Evolutionary conservation across 2,797 vertebrate species (phyloP), one percentile per base, ranked within the genome.

Genomic region (Tenualosa ilisha): DNA sequence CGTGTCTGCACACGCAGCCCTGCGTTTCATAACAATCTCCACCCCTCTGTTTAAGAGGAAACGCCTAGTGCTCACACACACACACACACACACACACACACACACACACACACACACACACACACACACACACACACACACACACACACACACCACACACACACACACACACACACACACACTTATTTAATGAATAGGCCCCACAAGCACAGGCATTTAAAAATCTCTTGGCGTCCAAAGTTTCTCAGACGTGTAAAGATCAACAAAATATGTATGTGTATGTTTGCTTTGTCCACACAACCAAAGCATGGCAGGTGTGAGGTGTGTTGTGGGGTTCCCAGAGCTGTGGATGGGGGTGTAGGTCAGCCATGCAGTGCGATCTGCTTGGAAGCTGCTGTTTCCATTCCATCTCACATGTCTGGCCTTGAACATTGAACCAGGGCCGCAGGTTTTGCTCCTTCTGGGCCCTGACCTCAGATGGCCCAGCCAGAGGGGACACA

Each of bases 1-100:
- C 68, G 17, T 75, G 68, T 75, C 68, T 75, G 40, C 68, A 43
- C 68, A 75, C 15, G 68, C 68, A 85, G 84, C 81, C 8, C 31
- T 31, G 81, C 4, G n/a, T 26, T 59, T 81, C 84, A 81, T 81
- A 49, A 81, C 43, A 56, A 56, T 26, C 54, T 81, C 37, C 54
- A 46, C 22, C 72, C 84, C 54, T 56, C 37, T 31, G 40, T 83
- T 56, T 22, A 59, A 40, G 82, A n/a, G 68, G 68, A 40, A 6
- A 37, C 15, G 15, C 37, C 68, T 17, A 75, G 17, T 12, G 22
- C 12, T 43, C n/a, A 54, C 53, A 40, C 22, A 83, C 68, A 43
- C 68, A 20, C 68, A 43, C 68, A 75, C 68, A 75, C 68, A 43
- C 68, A 75, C 13, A 72, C 8, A 13, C 11, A 37, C 31, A 22